These are phyloP conservation scores for Melieria omissa DNA, from an alignment of 2,888 invertebrate genomes.

Conservation along the genomic window DNA sequence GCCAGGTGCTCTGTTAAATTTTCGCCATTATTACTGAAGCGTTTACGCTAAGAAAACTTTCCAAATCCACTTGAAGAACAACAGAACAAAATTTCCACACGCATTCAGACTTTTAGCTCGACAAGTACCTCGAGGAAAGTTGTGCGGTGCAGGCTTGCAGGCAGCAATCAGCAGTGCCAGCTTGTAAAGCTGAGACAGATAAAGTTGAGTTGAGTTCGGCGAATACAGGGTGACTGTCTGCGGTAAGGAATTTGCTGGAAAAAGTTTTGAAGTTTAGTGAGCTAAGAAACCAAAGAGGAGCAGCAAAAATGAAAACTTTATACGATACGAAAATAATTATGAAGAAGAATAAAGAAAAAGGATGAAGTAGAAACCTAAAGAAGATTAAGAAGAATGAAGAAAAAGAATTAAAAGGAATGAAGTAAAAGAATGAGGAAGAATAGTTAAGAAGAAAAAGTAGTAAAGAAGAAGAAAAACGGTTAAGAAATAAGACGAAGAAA, in stretches of 20 bases:
- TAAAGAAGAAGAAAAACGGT: neutral
- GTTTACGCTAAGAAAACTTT: slow-evolving; percentile 27
- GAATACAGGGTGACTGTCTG: no score
- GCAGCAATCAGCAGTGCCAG: neutral
- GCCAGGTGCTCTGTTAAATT: slow-evolving; percentile 19
- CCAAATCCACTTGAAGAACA: slow-evolving; percentile 26
- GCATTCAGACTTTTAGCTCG: neutral
- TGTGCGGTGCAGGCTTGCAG: neutral
- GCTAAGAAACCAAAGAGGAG: no score
- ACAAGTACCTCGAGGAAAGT: neutral
- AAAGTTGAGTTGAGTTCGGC: neutral
- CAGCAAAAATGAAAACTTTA: no score
- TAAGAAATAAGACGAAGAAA: neutral
- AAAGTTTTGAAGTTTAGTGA: no score
- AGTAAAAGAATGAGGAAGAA: neutral
- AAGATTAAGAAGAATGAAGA: neutral
- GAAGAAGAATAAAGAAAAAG: no score
- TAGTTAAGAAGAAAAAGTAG: neutral
- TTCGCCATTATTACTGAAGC: slow-evolving; percentile 28
- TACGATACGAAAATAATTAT: no score
- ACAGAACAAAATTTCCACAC: slow-evolving; percentile 12
- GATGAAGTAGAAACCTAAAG: no score
- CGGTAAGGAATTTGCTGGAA: no score
- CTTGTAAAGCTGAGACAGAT: neutral
- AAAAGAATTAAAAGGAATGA: neutral